Evolutionary conservation across 2,113 vertebrate genomes (phyloP).

Genomic region (Entomyzon cyanotis): DNA sequence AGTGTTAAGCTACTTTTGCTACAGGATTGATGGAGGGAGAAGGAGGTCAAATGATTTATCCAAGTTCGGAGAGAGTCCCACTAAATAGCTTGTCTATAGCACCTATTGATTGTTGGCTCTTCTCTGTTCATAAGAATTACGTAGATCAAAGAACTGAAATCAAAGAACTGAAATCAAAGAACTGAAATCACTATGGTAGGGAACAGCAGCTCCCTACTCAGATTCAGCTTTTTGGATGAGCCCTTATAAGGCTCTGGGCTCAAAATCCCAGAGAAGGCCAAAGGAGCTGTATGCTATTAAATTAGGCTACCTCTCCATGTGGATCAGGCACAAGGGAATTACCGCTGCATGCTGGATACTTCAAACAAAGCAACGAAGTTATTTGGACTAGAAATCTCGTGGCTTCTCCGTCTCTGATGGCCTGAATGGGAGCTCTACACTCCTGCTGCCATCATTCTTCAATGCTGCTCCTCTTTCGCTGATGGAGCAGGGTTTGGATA

Average conservation of each 20-base stretch:
- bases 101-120: neutral
- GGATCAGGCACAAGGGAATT: neutral
- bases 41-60: neutral
- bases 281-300: neutral
- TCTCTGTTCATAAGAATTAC: neutral
- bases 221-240: rapidly evolving
- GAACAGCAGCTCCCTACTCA: neutral
- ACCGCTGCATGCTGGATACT: neutral
- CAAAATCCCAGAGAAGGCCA: neutral
- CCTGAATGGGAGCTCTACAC: neutral
- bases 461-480: rapidly evolving
- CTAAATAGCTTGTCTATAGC: neutral
- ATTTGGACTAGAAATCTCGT: neutral
- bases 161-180: neutral
- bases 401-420: rapidly evolving
- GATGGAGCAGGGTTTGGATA: neutral
- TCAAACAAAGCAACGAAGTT: neutral
- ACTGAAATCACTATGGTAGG: neutral
- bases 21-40: neutral
- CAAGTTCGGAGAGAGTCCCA: neutral
- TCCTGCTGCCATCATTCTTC: neutral
- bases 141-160: neutral
- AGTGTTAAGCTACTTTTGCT: neutral
- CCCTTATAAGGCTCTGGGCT: neutral
- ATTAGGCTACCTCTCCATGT: neutral